Conservation (phyloP, 1,140 invertebrate species). For the Bombus confusus region DNA sequence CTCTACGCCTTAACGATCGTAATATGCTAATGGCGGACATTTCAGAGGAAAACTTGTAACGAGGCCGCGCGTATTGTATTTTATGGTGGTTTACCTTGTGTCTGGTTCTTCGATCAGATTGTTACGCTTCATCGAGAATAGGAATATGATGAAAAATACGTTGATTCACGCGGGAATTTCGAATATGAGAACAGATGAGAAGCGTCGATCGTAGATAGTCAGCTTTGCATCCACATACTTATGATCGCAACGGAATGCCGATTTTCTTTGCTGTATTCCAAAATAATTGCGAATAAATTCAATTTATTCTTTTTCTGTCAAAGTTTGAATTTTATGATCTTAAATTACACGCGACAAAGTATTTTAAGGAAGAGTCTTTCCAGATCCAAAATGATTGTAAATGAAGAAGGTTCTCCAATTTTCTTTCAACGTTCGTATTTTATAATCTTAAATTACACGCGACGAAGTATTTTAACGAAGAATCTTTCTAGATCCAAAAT, state of each 20-base stretch:
- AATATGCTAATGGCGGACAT: slow-evolving; percentile 60
- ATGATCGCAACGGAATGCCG: neutral
- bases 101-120: slow-evolving; percentile 20
- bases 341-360: no score
- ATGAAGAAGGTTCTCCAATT: no score
- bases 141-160: neutral
- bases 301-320: no score
- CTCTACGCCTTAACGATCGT: slow-evolving; percentile 61
- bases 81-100: neutral
- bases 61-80: slow-evolving; percentile 25
- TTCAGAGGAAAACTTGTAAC: slow-evolving; percentile 47
- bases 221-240: neutral
- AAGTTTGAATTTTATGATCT: no score
- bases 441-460: no score
- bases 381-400: no score
- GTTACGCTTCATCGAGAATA: slow-evolving; percentile 1
- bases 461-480: no score
- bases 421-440: no score
- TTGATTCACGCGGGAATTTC: neutral
- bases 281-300: no score
- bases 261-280: neutral
- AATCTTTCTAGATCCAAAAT: no score
- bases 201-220: neutral
- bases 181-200: neutral
- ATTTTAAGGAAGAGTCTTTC: no score